Conservation (phyloP, 1,140 invertebrate species). For the Macrostomum lignano region DNA sequence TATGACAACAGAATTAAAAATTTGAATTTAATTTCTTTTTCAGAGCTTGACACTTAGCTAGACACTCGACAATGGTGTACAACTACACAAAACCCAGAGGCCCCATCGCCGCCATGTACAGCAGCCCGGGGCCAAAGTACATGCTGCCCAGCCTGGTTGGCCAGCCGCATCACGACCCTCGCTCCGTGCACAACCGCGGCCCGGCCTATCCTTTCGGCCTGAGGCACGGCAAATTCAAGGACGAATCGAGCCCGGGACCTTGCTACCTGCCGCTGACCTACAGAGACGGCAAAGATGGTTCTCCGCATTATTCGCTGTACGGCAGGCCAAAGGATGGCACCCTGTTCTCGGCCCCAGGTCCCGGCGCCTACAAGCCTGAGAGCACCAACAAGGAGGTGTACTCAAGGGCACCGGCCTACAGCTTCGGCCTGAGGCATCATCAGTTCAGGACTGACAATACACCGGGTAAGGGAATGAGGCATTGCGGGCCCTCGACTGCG, state of each 20-base stretch:
- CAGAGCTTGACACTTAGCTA: no score
- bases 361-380: slow-evolving; percentile 1
- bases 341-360: not conserved
- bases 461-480: no score
- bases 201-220: slow-evolving; percentile 20
- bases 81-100: no score
- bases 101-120: slow-evolving; percentile 61
- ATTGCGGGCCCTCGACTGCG: no score
- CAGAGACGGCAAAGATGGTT: slow-evolving; percentile 18
- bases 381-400: slow-evolving; percentile 35
- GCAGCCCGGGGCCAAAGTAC: slow-evolving; percentile 47
- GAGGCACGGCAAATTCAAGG: slow-evolving; percentile 9
- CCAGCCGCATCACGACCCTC: slow-evolving; percentile 18
- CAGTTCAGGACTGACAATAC: slow-evolving; percentile 25
- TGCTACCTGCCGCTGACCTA: slow-evolving; percentile 12
- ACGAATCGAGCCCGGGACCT: slow-evolving; percentile 13
- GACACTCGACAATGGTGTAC: no score
- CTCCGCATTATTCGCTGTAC: slow-evolving; percentile 11
- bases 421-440: slow-evolving; percentile 36
- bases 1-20: no score
- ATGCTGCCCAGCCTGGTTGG: slow-evolving; percentile 19
- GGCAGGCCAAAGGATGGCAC: not conserved
- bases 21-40: no score
- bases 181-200: slow-evolving; percentile 17
- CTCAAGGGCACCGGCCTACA: slow-evolving; percentile 35